Base-by-base conservation (phyloP, 2,113 vertebrate genomes). In the Gobiocypris rarus region DNA sequence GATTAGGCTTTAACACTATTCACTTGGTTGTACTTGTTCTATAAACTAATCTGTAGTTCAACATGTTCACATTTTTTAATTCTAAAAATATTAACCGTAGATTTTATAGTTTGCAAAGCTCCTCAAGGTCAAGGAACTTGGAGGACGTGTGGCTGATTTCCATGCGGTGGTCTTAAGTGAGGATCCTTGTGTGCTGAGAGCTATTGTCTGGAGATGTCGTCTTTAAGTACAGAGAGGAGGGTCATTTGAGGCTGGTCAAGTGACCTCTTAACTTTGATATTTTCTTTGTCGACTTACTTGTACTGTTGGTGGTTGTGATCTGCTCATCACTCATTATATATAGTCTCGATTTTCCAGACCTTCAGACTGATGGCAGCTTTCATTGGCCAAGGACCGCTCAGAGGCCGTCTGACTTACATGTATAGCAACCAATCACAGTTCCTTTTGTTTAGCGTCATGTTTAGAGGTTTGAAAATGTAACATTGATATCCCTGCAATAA, bases 161-260 rank as follows among this genome's bases (percentile, higher is more conserved):
- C 78, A 65, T 82, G 67, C 77, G 26, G 82, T 41, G 83, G 58
- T 84, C 79, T 85, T 70, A 76, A 73, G 75, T n/a, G 69, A 83
- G 54, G 75, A 78, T 84, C 59, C 89, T 86, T 87, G 54, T 67
- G 84, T 87, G 88, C 83, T 90, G 88, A 89, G 86, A 83, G 86
- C 82, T 87, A 80, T 85, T 83, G 85, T 88, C 86, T 86, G 75
- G 88, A 86, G 83, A 87, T 87, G 87, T 82, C 77, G 73, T 84
- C 79, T 86, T 84, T 88, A 67, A 80, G 85, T 58, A 78, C 78
- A 56, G 59, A 87, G 79, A 82, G 84, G 87, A 87, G 80, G 76
- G 84, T 91, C 79, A 90, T 91, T 80, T 91, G 88, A 86, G 85
- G 82, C 88, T 89, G 87, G 89, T 89, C 86, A 84, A 88, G 85